Evolutionary conservation across 2,113 vertebrate genomes (phyloP).

Genomic region (Gambusia holbrooki): DNA sequence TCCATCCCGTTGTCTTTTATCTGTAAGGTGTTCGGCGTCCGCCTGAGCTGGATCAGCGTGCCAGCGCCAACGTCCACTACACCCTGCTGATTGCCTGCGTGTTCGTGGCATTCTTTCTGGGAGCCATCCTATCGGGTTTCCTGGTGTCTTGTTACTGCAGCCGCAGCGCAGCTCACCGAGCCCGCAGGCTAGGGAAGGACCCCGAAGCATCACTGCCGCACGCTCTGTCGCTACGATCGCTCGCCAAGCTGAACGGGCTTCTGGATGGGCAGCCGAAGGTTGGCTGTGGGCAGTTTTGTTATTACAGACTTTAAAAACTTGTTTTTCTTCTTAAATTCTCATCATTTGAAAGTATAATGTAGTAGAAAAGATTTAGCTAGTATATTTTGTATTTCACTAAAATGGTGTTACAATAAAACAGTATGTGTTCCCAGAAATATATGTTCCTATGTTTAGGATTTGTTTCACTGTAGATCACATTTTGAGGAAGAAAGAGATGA

Average conservation of each 20-base stretch:
- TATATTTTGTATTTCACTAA: background rate
- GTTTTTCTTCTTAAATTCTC: background rate
- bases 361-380: background rate
- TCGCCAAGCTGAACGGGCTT: conserved; percentile 84
- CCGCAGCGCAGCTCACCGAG: conserved; percentile 67
- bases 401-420: background rate
- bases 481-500: background rate
- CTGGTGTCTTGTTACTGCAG: conserved; percentile 86
- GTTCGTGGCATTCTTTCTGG: conserved; percentile 84
- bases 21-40: conserved; percentile 71
- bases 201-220: conserved; percentile 78
- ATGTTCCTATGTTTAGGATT: too few species aligned
- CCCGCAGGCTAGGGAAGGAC: conserved; percentile 73
- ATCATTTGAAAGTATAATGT: background rate
- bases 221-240: conserved; percentile 82
- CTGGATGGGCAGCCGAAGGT: conserved; percentile 77
- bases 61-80: conserved; percentile 73
- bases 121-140: conserved; percentile 83
- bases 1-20: background rate
- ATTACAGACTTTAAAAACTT: background rate
- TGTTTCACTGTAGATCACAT: background rate
- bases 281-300: background rate
- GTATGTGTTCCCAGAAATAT: too few species aligned
- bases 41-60: conserved; percentile 40
- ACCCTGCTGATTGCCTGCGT: conserved; percentile 82